These are phyloP conservation scores for Leiothrix lutea DNA, from an alignment of 2,113 vertebrate genomes.

Conservation along the genomic window DNA sequence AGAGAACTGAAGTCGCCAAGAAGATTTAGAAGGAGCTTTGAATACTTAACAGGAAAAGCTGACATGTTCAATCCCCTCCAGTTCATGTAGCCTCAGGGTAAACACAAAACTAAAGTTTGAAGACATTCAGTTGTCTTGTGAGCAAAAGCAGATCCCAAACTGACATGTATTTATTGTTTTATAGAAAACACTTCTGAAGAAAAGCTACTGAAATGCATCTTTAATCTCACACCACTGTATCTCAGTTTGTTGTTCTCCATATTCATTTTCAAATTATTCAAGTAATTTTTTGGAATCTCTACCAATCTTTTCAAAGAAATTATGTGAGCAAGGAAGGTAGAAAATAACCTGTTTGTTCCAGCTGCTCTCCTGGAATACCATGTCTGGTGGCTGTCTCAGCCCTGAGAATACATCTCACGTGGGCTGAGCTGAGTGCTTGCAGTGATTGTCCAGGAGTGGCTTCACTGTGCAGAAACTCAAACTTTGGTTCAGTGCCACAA, in stretches of 20 bases:
- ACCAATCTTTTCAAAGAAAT: background rate
- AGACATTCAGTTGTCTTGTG: background rate
- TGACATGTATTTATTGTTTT: conserved; percentile 4
- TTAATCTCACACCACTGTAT: background rate
- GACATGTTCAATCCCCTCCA: background rate
- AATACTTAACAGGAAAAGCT: background rate
- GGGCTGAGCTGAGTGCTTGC: background rate
- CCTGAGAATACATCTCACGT: background rate
- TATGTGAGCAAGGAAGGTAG: background rate
- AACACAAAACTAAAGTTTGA: background rate
- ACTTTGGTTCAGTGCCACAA: background rate
- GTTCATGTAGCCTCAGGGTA: background rate
- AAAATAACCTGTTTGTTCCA: background rate
- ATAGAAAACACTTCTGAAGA: background rate
- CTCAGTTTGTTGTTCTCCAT: background rate
- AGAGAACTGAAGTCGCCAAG: background rate
- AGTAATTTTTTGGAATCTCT: background rate
- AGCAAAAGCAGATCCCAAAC: background rate
- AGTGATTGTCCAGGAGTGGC: too few species aligned
- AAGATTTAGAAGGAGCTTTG: background rate
- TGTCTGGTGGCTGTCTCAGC: background rate
- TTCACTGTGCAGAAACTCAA: background rate
- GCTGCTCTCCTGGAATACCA: rapidly evolving
- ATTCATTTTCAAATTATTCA: background rate
- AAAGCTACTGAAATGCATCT: background rate